These are phyloP conservation scores for Callochromis pleurospilus DNA, from an alignment of 2,113 vertebrate genomes.

Conservation along the genomic window DNA sequence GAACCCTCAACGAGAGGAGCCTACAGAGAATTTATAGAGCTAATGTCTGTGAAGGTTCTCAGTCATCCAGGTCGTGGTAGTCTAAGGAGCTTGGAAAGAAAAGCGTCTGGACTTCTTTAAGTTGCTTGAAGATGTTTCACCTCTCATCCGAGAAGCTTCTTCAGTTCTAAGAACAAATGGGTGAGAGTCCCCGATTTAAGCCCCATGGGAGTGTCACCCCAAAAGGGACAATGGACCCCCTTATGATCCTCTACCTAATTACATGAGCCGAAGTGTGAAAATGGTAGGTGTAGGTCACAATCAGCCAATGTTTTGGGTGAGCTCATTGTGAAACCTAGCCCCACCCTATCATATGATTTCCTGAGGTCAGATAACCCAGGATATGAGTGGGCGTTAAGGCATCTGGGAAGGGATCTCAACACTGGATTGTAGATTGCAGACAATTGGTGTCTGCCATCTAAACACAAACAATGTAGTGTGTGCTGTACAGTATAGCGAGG, in stretches of 20 bases:
- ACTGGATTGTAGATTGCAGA: accelerated
- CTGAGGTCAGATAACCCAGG: neutral
- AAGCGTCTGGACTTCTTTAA: neutral
- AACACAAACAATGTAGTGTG: accelerated
- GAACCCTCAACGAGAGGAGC: accelerated
- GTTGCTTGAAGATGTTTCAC: neutral
- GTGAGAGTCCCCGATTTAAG: neutral
- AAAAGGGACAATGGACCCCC: neutral
- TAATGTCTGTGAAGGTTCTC: neutral
- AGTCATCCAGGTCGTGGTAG: accelerated
- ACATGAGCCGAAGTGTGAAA: accelerated
- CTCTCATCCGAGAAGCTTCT: neutral
- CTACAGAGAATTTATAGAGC: neutral
- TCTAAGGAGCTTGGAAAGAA: accelerated
- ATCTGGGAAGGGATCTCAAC: neutral
- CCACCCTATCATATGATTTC: neutral
- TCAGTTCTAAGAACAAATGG: neutral
- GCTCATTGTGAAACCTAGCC: neutral
- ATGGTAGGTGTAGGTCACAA: neutral
- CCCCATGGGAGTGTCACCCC: neutral
- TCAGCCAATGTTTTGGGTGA: neutral
- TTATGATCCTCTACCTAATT: neutral
- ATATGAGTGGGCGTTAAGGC: accelerated
- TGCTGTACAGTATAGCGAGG: neutral
- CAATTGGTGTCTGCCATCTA: neutral